A percentile compares a stretch with the other conserved stretches of the same genome.
These are phyloP conservation scores for Sialia sialis DNA, from an alignment of 2,113 vertebrate species.

Conservation along the genomic window DNA sequence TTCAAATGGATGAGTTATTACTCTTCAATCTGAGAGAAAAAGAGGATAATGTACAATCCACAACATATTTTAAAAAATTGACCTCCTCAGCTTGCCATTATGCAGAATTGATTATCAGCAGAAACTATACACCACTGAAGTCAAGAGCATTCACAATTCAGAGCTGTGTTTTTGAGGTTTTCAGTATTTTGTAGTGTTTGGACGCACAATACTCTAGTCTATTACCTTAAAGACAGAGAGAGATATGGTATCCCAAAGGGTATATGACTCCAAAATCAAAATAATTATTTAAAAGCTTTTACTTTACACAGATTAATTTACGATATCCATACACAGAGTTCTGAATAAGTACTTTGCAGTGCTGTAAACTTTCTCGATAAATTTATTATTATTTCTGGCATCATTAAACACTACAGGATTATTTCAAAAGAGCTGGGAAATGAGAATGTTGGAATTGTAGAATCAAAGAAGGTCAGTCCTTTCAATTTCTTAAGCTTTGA, in stretches of 20 bases:
- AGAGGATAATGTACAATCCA: conserved; percentile 43
- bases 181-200: background rate
- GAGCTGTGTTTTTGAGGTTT: background rate
- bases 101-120: background rate
- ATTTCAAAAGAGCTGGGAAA: conserved; percentile 1
- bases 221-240: background rate
- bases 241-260: background rate
- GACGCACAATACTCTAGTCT: background rate
- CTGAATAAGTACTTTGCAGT: conserved; percentile 6
- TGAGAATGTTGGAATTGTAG: conserved; percentile 1
- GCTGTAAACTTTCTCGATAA: background rate
- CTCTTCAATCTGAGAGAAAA: background rate
- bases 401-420: background rate
- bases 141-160: background rate
- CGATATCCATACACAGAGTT: background rate
- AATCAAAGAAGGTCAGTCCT: background rate
- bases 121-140: background rate
- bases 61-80: background rate
- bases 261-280: background rate
- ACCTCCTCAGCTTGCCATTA: background rate
- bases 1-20: background rate
- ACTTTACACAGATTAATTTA: conserved; percentile 13
- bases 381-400: background rate
- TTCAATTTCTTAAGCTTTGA: conserved; percentile 8
- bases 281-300: conserved; percentile 21